These are phyloP conservation scores for Ooceraea biroi DNA, from an alignment of 1,140 invertebrate genomes.

Conservation along the genomic window DNA sequence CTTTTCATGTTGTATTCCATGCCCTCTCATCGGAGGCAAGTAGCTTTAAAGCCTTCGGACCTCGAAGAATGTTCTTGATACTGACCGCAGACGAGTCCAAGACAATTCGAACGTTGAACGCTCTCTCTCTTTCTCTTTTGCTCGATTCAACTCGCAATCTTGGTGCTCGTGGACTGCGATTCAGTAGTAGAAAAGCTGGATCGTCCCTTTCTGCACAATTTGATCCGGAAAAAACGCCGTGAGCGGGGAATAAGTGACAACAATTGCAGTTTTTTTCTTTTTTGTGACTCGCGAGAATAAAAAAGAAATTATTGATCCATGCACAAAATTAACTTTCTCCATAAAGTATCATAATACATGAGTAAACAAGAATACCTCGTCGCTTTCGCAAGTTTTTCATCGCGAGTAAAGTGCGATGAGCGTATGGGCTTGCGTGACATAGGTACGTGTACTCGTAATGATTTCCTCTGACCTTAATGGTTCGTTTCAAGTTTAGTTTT, in stretches of 20 bases:
- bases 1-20: conserved; percentile 28
- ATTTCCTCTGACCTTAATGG: conserved; percentile 25
- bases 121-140: neutral
- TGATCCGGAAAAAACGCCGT: conserved; percentile 15
- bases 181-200: conserved; percentile 54
- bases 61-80: conserved; percentile 59
- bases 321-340: too few species aligned
- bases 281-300: neutral
- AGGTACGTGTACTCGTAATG: conserved; percentile 35
- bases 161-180: conserved; percentile 51
- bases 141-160: conserved; percentile 13
- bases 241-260: conserved; percentile 7
- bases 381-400: conserved; percentile 5
- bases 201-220: conserved; percentile 23
- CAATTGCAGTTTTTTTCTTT: neutral
- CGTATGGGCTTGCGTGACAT: neutral
- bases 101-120: conserved; percentile 43
- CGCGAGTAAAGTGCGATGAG: conserved; percentile 7
- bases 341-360: too few species aligned
- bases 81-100: conserved; percentile 56
- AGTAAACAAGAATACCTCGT: too few species aligned
- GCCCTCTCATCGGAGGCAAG: conserved; percentile 35
- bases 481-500: conserved; percentile 15
- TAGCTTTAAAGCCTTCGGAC: conserved; percentile 54
- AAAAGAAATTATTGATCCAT: too few species aligned